These are phyloP conservation scores for Melanotaenia pygmaea DNA, from an alignment of 2,797 vertebrate genomes.

Conservation along the genomic window DNA sequence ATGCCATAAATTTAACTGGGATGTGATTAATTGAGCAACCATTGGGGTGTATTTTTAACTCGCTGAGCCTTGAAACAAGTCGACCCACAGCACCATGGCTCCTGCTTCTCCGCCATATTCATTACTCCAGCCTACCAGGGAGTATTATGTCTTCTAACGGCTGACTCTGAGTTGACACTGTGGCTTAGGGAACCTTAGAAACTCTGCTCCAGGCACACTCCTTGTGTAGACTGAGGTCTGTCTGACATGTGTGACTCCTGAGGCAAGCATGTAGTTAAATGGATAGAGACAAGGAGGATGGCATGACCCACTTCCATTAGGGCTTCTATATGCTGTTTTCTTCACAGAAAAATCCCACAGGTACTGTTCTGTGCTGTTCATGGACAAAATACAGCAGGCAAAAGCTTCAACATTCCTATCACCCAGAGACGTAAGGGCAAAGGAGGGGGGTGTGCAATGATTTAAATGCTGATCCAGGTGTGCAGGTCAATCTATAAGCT, in stretches of 20 bases:
- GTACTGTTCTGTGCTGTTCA: constrained; percentile 34
- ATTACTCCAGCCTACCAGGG: constrained; percentile 71
- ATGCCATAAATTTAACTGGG: constrained; percentile 48
- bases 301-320: constrained; percentile 73
- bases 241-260: constrained; percentile 72
- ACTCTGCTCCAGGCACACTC: constrained; percentile 69
- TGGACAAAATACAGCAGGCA: constrained; percentile 15
- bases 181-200: constrained; percentile 67
- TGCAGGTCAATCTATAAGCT: constrained; percentile 32
- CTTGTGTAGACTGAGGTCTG: constrained; percentile 61
- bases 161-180: constrained; percentile 68
- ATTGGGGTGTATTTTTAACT: constrained; percentile 71
- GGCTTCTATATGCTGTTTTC: constrained; percentile 43
- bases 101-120: constrained; percentile 56
- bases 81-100: constrained; percentile 58
- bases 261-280: constrained; percentile 71
- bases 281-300: constrained; percentile 63
- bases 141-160: constrained; percentile 65
- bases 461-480: constrained; percentile 31
- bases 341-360: constrained; percentile 49
- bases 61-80: constrained; percentile 67
- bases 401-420: constrained; percentile 36
- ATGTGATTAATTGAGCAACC: constrained; percentile 73
- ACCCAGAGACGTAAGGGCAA: constrained; percentile 22
- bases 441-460: constrained; percentile 8